Conservation (phyloP, 1,140 invertebrate species). For the Rhynchophorus ferrugineus region DNA sequence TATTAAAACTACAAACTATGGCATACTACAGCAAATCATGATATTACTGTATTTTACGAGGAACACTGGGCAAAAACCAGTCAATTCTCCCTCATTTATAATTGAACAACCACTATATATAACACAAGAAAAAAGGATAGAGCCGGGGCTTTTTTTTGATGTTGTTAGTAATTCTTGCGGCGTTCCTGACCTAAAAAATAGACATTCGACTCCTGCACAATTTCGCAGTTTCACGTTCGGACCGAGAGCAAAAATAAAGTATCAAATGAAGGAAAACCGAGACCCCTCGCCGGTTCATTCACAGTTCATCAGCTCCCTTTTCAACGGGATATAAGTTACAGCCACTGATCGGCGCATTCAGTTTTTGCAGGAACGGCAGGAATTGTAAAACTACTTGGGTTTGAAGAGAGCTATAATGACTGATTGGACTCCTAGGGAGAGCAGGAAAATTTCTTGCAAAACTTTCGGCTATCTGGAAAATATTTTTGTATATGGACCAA, state of each 20-base stretch:
- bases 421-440: conserved; percentile 16
- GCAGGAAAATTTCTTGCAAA: conserved; percentile 11
- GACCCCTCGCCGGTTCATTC: conserved; percentile 13
- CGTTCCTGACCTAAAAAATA: no score
- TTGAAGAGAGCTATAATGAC: conserved; percentile 18
- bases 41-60: no score
- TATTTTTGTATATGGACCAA: conserved; percentile 12
- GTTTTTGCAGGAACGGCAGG: conserved; percentile 10
- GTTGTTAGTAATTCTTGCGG: no score
- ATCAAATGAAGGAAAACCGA: conserved; percentile 14
- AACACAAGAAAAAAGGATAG: no score
- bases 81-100: no score
- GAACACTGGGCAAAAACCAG: no score
- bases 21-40: no score
- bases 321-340: conserved; percentile 10
- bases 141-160: no score
- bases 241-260: conserved; percentile 6
- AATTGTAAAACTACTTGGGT: conserved; percentile 17
- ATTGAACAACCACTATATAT: no score
- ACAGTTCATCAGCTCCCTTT: conserved; percentile 18
- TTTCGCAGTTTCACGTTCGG: not conserved
- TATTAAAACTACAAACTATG: no score
- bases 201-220: not conserved
- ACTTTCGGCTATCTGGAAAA: conserved; percentile 12
- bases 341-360: conserved; percentile 20